Conservation (phyloP, 2,113 vertebrate genomes). For the Cettia cetti region DNA sequence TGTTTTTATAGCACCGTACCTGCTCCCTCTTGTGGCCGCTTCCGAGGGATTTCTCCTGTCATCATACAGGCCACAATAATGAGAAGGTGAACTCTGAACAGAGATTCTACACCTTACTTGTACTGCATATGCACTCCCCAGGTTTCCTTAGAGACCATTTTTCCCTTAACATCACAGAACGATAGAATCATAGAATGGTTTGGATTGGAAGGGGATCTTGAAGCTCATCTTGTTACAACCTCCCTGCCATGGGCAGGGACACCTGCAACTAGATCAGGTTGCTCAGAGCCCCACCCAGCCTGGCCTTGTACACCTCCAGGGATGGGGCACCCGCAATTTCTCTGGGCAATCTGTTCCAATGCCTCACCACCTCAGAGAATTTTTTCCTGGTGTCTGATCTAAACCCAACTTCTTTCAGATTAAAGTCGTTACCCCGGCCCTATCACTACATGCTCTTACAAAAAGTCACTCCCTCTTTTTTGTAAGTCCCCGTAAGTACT, state of each 20-base stretch:
- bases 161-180: neutral
- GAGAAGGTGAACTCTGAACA: neutral
- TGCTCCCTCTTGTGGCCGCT: neutral
- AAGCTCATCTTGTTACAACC: neutral
- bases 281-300: neutral
- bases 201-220: neutral
- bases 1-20: neutral
- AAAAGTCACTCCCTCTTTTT: neutral
- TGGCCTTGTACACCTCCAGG: neutral
- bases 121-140: neutral
- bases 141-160: neutral
- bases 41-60: neutral
- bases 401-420: neutral
- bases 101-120: neutral
- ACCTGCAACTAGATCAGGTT: neutral
- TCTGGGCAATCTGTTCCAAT: neutral
- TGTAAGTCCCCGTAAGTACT: neutral
- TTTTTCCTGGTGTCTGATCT: neutral
- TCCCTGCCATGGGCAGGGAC: too few relatives aligned
- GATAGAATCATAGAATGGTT: neutral
- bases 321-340: neutral
- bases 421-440: neutral
- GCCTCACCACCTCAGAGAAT: neutral
- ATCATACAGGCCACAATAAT: too few relatives aligned
- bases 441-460: too few relatives aligned